Base-by-base conservation (phyloP, 2,797 vertebrate genomes). In the Thaleichthys pacificus region DNA sequence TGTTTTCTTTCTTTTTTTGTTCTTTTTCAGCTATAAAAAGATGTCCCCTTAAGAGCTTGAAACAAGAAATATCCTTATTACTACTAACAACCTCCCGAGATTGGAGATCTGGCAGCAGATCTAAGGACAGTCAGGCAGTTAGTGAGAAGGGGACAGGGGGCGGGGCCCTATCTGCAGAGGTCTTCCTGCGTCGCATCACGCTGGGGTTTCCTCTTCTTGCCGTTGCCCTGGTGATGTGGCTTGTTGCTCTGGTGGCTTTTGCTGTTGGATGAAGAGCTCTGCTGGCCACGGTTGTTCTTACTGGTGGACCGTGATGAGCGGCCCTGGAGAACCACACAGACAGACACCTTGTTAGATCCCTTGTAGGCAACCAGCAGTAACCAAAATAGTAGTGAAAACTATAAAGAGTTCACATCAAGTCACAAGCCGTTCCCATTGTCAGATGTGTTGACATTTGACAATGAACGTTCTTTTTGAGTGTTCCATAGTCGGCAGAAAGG, bases 141-240 rank as follows among this genome's bases (percentile, higher is more conserved):
- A 69, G 68, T 75, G 79, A 75, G 81, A 15, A 78, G 81, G 81
- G 81, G 85, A 78, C 72, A 26, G 70, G 77, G 80, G 67, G 81
- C 26, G 32, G 56, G 79, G 79, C 85, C 85, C 95, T 99, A 99
- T 96, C 97, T 98, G 92, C 94, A 98, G 63, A 97, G 93, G 87
- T 98, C 96, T 68, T 96, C 94, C 73, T 96, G 94, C 81, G 91
- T 91, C 0, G 91, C 88, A 78, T 98, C 97, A 74, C 95, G 92
- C 92, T 96, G 95, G 89, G 96, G 96, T 95, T 96, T 99, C 94
- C 97, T 95, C 91, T 95, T 97, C 90, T 98, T 99, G 91, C 94
- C 91, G 54, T 94, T 94, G 92, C 92, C 94, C 87, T 94, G 96
- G 88, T 94, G 95, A 81, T 96, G 95, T 38, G 90, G 86, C 80